phyloP scores from a whole-genome alignment of 53 echinoderm and acorn worm genomes.

The Luidia sarsii region DNA sequence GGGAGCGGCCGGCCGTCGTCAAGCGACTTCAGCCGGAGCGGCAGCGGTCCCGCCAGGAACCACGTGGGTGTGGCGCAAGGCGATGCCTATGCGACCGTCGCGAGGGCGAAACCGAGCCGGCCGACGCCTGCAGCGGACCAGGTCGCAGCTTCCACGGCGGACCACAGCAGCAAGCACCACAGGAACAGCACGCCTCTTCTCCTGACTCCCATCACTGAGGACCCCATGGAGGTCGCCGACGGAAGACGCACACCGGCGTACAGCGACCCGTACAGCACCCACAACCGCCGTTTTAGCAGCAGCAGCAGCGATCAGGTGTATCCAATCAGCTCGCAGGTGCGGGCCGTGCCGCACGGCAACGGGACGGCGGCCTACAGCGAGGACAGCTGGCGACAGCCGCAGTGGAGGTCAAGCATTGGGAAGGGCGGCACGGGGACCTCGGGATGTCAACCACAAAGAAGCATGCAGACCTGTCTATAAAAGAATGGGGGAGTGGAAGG shows the following conservation, averaged over 20 bases:
- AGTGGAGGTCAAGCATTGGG: neutral
- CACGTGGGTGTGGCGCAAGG: neutral
- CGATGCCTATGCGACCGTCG: neutral
- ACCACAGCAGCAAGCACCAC: conserved; percentile 35
- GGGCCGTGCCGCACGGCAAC: conserved; percentile 8
- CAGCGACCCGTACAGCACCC: neutral
- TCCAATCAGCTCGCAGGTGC: conserved; percentile 16
- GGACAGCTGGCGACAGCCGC: neutral
- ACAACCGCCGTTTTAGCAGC: neutral
- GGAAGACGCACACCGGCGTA: neutral
- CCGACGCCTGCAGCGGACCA: neutral
- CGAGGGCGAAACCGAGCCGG: neutral
- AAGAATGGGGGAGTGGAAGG: no score
- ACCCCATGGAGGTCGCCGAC: conserved; percentile 38
- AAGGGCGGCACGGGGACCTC: neutral
- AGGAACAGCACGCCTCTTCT: conserved; percentile 26
- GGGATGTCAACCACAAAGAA: conserved; percentile 1
- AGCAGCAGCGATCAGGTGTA: conserved; percentile 19
- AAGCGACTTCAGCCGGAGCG: neutral
- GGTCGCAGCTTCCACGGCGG: neutral
- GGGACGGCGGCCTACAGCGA: conserved; percentile 11
- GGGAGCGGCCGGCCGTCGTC: neutral
- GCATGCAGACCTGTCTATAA: conserved; percentile 24
- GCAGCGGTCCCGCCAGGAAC: neutral
- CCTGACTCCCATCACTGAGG: conserved; percentile 36